These are phyloP conservation scores for Seira musarum DNA, from an alignment of 2,888 invertebrate species.

Conservation along the genomic window DNA sequence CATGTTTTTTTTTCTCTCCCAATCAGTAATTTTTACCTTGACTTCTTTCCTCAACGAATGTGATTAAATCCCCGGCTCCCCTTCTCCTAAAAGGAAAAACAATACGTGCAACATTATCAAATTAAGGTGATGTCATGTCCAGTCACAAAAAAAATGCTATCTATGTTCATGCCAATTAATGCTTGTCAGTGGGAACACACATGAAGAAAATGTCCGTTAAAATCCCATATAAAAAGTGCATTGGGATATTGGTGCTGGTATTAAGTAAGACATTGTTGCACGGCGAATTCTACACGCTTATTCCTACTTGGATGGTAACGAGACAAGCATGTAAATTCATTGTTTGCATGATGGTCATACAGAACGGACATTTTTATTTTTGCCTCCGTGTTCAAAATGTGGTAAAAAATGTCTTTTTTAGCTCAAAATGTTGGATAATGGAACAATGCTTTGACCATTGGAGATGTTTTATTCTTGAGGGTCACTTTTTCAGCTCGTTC, in stretches of 20 bases:
- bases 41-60: background rate
- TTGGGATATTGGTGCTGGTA: too few species aligned
- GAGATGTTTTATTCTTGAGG: slow-evolving; percentile 8
- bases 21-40: slow-evolving; percentile 16
- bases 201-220: too few species aligned
- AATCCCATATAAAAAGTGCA: too few species aligned
- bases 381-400: background rate
- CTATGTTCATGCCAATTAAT: too few species aligned
- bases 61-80: slow-evolving; percentile 16
- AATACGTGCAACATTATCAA: background rate
- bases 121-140: background rate
- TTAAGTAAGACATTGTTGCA: background rate
- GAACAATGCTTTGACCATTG: too few species aligned
- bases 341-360: background rate
- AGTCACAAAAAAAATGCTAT: background rate
- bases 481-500: slow-evolving; percentile 34
- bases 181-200: too few species aligned
- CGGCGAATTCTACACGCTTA: background rate
- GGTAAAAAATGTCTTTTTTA: too few species aligned
- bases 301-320: background rate
- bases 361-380: slow-evolving; percentile 6
- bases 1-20: background rate
- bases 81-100: background rate
- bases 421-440: too few species aligned
- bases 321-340: slow-evolving; percentile 46